phyloP scores from a whole-genome alignment of 2,888 invertebrate genomes.

The Agrotis exclamationis region DNA sequence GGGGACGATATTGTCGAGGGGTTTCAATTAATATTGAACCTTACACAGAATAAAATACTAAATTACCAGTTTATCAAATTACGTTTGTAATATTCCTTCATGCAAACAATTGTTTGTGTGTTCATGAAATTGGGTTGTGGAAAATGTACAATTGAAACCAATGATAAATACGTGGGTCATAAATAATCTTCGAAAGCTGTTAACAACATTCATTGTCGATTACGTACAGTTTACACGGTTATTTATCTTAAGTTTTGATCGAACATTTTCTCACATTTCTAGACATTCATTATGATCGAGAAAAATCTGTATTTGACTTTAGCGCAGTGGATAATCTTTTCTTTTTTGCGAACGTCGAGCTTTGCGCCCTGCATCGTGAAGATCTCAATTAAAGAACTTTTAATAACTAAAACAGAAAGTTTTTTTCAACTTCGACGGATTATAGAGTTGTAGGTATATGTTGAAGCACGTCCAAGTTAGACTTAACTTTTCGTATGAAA shows the following conservation, averaged over 20 bases:
- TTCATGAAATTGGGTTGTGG: slow-evolving; percentile 18
- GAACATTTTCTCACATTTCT: background rate
- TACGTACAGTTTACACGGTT: slow-evolving; percentile 9
- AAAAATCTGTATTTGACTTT: slow-evolving; percentile 13
- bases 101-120: slow-evolving; percentile 24
- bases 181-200: slow-evolving; percentile 21
- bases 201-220: slow-evolving; percentile 23
- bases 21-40: slow-evolving; percentile 58
- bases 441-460: slow-evolving; percentile 2
- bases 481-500: slow-evolving; percentile 25
- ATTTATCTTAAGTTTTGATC: background rate
- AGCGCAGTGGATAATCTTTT: background rate
- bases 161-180: slow-evolving; percentile 27
- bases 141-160: slow-evolving; percentile 19
- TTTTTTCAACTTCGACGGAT: slow-evolving; percentile 10
- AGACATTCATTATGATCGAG: background rate
- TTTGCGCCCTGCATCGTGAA: slow-evolving; percentile 3
- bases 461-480: slow-evolving; percentile 5
- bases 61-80: slow-evolving; percentile 35
- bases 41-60: slow-evolving; percentile 40
- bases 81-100: slow-evolving; percentile 18
- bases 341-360: background rate
- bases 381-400: slow-evolving; percentile 45
- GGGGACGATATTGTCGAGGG: slow-evolving; percentile 46
- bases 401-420: slow-evolving; percentile 28